phyloP scores from a whole-genome alignment of 2,113 vertebrate genomes.

The human region GRCh38 chr2:76540001-76540500 shows the following conservation, averaged over 20 bases:
- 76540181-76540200: too few relatives aligned
- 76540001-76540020: fast-evolving
- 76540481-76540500: neutral
- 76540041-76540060: too few relatives aligned
- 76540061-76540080: too few relatives aligned
- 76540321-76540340: neutral
- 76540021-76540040: too few relatives aligned
- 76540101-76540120: too few relatives aligned
- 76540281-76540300: neutral
- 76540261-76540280: neutral
- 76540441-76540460: neutral
- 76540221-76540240: fast-evolving
- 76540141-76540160: too few relatives aligned
- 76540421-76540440: neutral
- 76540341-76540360: neutral
- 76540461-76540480: neutral
- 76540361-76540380: neutral
- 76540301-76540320: neutral
- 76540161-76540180: too few relatives aligned
- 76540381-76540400: neutral
- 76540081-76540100: too few relatives aligned
- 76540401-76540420: neutral
- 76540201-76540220: too few relatives aligned
- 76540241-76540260: neutral
- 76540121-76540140: too few relatives aligned